These are phyloP conservation scores for Trissoscelio sp. DNA, from an alignment of 2,888 invertebrate species.

Conservation along the genomic window DNA sequence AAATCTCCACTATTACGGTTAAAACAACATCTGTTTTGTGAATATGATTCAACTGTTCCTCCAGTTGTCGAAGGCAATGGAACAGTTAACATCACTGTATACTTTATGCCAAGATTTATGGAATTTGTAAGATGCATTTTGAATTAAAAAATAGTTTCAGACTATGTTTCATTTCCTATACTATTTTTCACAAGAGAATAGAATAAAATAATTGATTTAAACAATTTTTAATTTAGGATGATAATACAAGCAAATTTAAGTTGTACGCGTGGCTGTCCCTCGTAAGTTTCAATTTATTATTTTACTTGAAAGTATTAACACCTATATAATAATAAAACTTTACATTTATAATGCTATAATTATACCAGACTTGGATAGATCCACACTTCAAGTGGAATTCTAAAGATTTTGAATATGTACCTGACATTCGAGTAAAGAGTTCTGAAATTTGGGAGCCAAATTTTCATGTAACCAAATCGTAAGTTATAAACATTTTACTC, in stretches of 20 bases:
- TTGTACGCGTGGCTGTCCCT: constrained; percentile 75
- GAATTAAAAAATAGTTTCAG: too few species aligned
- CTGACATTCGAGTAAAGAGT: constrained; percentile 87
- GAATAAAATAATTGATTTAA: too few species aligned
- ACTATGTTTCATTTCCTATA: too few species aligned
- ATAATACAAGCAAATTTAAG: constrained; percentile 68
- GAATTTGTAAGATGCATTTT: constrained; percentile 79
- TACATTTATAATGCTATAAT: constrained; percentile 6
- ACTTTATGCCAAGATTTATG: constrained; percentile 86
- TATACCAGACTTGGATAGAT: constrained; percentile 87
- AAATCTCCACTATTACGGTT: constrained; percentile 79
- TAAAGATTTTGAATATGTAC: constrained; percentile 87
- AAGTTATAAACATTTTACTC: constrained; percentile 73
- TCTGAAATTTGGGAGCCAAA: constrained; percentile 91
- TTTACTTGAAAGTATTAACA: too few species aligned
- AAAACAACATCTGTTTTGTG: constrained; percentile 85
- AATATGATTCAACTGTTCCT: too few species aligned
- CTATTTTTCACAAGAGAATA: too few species aligned
- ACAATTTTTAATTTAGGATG: too few species aligned
- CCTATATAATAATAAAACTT: too few species aligned
- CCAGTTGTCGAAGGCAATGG: constrained; percentile 85
- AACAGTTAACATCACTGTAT: constrained; percentile 84
- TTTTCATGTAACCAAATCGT: constrained; percentile 90
- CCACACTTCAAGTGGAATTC: constrained; percentile 90
- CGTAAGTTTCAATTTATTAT: too few species aligned